Percentiles rank a stretch among this genome's conserved stretches.
Conservation (phyloP, 2,797 vertebrate species). For the Acrossocheilus wenchowensis region DNA sequence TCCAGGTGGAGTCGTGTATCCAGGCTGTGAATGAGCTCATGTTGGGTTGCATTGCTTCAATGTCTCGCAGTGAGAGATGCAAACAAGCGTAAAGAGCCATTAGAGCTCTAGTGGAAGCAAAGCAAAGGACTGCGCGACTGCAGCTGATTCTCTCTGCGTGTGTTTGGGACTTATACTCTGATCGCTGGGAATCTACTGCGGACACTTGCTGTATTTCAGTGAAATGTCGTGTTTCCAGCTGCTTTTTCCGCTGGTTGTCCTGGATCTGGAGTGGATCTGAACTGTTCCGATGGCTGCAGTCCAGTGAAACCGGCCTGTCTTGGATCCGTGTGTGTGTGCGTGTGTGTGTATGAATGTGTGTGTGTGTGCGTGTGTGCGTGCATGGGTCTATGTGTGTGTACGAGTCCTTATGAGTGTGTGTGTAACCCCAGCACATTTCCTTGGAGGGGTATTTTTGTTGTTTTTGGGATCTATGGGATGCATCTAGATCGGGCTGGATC, state of each 20-base stretch:
- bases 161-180: background rate
- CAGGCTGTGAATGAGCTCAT: slow-evolving; percentile 47
- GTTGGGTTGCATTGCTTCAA: slow-evolving; percentile 63
- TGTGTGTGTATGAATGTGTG: background rate
- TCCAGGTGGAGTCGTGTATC: slow-evolving; percentile 42
- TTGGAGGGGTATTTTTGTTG: slow-evolving; percentile 28
- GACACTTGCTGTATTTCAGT: slow-evolving; percentile 43
- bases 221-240: slow-evolving; percentile 56
- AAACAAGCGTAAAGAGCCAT: slow-evolving; percentile 59
- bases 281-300: slow-evolving; percentile 57
- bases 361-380: background rate
- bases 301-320: slow-evolving; percentile 58
- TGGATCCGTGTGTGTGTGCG: background rate
- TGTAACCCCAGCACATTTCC: slow-evolving; percentile 39
- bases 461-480: slow-evolving; percentile 67
- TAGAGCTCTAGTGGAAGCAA: slow-evolving; percentile 43
- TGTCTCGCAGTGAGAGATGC: slow-evolving; percentile 57
- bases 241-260: slow-evolving; percentile 25
- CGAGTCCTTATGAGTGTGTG: slow-evolving; percentile 9
- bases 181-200: slow-evolving; percentile 50
- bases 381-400: background rate
- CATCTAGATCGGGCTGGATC: slow-evolving; percentile 56
- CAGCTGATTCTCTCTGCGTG: background rate
- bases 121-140: slow-evolving; percentile 29
- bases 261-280: slow-evolving; percentile 22